phyloP scores from a whole-genome alignment of 2,113 vertebrate genomes.

The Anser cygnoides region DNA sequence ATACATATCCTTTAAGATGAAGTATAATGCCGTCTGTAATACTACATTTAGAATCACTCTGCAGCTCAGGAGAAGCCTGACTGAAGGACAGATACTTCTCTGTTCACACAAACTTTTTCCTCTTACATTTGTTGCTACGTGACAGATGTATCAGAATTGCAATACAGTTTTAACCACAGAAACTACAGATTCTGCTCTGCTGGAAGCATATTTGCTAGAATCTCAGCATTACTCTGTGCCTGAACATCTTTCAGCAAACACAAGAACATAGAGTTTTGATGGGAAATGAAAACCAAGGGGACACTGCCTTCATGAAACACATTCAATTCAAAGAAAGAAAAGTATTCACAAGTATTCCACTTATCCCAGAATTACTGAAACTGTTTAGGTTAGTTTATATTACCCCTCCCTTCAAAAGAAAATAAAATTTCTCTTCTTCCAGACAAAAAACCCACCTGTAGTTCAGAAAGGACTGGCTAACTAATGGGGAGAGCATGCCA shows the following conservation, averaged over 20 bases:
- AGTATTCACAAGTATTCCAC: background rate
- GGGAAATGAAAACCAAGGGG: background rate
- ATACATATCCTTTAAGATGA: background rate
- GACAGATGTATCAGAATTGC: background rate
- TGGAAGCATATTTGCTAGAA: background rate
- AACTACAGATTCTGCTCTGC: background rate
- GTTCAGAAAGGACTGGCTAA: background rate
- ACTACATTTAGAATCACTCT: background rate
- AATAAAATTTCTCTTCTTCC: background rate
- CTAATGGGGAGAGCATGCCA: rapidly evolving
- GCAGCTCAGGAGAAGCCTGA: background rate
- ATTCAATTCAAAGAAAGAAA: background rate
- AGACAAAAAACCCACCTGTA: background rate
- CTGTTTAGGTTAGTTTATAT: background rate
- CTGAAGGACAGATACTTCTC: background rate
- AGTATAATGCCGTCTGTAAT: background rate
- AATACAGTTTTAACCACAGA: background rate
- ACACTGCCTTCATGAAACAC: background rate
- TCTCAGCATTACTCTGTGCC: background rate
- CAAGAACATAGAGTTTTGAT: background rate
- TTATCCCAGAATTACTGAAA: background rate
- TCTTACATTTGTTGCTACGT: background rate
- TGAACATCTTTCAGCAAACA: background rate
- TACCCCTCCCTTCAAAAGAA: background rate
- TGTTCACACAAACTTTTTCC: background rate